phyloP scores from a whole-genome alignment of 2,888 invertebrate species.

The Serripes groenlandicus region DNA sequence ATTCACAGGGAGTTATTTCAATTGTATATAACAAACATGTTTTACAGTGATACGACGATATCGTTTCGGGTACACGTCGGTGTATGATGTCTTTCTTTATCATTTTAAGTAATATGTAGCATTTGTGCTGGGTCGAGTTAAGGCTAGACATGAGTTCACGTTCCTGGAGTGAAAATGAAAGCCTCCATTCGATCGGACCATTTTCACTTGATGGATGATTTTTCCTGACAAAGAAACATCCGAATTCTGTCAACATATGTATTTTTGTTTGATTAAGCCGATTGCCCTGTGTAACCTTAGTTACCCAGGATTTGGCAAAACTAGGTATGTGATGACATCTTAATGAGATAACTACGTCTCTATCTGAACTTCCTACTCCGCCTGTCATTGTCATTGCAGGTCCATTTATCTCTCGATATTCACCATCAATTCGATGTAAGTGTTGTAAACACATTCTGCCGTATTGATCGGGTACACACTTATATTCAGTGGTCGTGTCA shows the following conservation, averaged over 20 bases:
- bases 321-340: not conserved
- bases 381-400: not conserved
- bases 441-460: not conserved
- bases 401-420: not conserved
- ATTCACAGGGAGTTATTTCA: too few species aligned
- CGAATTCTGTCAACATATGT: not conserved
- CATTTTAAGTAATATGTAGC: too few species aligned
- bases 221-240: not conserved
- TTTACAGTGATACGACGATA: too few species aligned
- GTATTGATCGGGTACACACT: not conserved
- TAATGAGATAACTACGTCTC: not conserved
- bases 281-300: not conserved
- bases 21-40: too few species aligned
- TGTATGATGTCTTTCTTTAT: too few species aligned
- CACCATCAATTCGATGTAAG: not conserved
- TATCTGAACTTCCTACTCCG: too few species aligned
- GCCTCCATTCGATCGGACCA: too few species aligned
- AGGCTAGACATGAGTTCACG: too few species aligned
- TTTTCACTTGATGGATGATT: conserved; percentile 4
- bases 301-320: conserved; percentile 6
- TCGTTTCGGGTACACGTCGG: too few species aligned
- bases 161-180: too few species aligned
- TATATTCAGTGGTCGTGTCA: not conserved
- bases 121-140: too few species aligned
- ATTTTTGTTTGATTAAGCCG: not conserved